Base-by-base conservation (phyloP, 2,888 invertebrate genomes). In the Acronicta psi region DNA sequence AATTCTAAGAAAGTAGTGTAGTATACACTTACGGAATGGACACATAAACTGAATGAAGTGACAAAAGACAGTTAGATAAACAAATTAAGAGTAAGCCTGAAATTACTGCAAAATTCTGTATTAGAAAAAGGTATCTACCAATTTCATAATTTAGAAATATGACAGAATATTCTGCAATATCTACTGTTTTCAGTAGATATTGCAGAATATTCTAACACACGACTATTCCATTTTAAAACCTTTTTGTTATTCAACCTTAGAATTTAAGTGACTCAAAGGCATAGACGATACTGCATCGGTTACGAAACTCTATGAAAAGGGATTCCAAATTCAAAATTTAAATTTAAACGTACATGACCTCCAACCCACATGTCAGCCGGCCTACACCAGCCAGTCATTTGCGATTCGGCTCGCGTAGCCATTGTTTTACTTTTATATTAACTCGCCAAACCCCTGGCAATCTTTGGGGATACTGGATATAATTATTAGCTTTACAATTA, bases 351-450 rank as follows among this genome's bases (percentile, higher is more conserved):
- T 75, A 80, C 80, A 79, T 88, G 91, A 91, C 93, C 93, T 93
- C 90, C 89, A 85, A 82, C 93, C 93, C 93, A 93, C 93, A 93
- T 92, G 89, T 79, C 84, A 73, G 75, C 57, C 85, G 76, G 82
- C 93, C 92, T 88, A 91, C 92, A 87, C 87, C 83, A 79, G 74
- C 71, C 79, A 69, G 69, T 81, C 84, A 92, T 91, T 91, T 91
- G 87, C 83, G 80, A 93, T 93, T 93, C 92, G 81, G 85, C 84
- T 83, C 87, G 88, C 92, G 89, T 89, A 80, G 66, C 87, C 88
- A 90, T 91, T 93, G 92, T 93, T 87, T 90, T 85, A 89, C 85
- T 89, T 91, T 90, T 89, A 89, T 64, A 87, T 84, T 79, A 85
- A 91, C 88, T 88, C 80, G 34, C 41, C 36, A 55, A 58, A 79